Conservation (phyloP, 2,888 invertebrate genomes). For the Calliscelio sp. region DNA sequence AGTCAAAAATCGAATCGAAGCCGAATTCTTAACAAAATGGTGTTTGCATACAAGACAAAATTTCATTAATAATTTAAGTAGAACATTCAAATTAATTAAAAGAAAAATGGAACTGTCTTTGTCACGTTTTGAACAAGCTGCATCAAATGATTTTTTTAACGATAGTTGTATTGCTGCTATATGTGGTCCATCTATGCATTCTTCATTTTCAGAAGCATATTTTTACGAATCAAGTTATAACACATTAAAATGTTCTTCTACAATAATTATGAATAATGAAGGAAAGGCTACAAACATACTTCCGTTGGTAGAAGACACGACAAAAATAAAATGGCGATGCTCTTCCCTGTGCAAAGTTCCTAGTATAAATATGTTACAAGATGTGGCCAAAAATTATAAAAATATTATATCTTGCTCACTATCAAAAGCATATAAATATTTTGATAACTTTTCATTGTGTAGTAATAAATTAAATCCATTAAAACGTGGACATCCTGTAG, state of each 20-base stretch:
- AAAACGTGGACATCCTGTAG: conserved; percentile 55
- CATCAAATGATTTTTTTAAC: not conserved
- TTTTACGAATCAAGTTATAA: conserved; percentile 20
- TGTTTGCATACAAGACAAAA: conserved; percentile 1
- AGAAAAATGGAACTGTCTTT: not conserved
- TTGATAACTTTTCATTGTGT: not conserved
- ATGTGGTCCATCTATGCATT: conserved; percentile 14
- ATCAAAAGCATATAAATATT: not conserved
- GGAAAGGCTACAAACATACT: conserved; percentile 12
- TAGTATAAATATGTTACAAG: not conserved
- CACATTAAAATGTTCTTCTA: not conserved
- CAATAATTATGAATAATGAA: conserved; percentile 12
- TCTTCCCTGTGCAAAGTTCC: conserved; percentile 8
- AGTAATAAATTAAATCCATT: not conserved
- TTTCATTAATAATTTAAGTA: not conserved
- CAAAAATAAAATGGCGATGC: conserved; percentile 19
- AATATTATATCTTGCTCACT: not conserved
- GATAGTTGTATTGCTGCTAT: not conserved
- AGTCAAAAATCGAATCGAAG: conserved; percentile 9
- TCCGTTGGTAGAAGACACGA: not conserved
- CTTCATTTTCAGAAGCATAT: conserved; percentile 13
- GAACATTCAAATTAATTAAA: not conserved
- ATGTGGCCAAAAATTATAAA: not conserved
- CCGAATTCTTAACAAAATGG: conserved; percentile 15
- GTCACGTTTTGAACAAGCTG: not conserved